Conservation (phyloP, 2,797 vertebrate genomes). For the Setipinna tenuifilis region DNA sequence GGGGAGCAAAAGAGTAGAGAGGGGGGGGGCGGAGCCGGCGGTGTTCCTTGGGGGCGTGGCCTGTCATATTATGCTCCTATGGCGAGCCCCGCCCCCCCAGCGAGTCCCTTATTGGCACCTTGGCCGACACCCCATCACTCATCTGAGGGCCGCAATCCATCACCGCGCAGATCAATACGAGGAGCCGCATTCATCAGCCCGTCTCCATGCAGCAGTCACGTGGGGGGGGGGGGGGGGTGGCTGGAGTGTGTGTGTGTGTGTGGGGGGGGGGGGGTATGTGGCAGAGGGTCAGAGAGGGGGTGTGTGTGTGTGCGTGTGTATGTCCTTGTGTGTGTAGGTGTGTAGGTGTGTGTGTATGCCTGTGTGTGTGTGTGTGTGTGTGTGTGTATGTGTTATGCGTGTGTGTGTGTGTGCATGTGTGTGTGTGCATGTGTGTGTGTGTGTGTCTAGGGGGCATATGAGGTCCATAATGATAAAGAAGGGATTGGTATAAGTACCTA, state of each 20-base stretch:
- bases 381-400: not conserved
- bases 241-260: constrained; percentile 35
- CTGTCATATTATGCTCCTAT: constrained; percentile 80
- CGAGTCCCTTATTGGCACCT: constrained; percentile 84
- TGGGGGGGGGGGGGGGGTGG: constrained; percentile 35
- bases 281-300: constrained; percentile 24
- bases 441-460: constrained; percentile 33
- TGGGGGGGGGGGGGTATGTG: constrained; percentile 13
- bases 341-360: no score
- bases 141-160: constrained; percentile 85
- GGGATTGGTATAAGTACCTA: not conserved
- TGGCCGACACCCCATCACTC: constrained; percentile 86
- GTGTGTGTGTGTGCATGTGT: not conserved
- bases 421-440: no score
- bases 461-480: not conserved
- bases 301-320: no score
- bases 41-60: constrained; percentile 62
- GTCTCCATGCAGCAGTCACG: constrained; percentile 61
- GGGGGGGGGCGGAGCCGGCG: constrained; percentile 26
- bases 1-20: constrained; percentile 40
- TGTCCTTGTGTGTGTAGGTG: not conserved
- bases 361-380: not conserved
- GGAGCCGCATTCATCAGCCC: constrained; percentile 83
- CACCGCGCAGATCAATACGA: constrained; percentile 88
- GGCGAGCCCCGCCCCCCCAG: constrained; percentile 73